Evolutionary conservation across 1,140 invertebrate genomes (phyloP).

Genomic region (Copidosoma floridanum): DNA sequence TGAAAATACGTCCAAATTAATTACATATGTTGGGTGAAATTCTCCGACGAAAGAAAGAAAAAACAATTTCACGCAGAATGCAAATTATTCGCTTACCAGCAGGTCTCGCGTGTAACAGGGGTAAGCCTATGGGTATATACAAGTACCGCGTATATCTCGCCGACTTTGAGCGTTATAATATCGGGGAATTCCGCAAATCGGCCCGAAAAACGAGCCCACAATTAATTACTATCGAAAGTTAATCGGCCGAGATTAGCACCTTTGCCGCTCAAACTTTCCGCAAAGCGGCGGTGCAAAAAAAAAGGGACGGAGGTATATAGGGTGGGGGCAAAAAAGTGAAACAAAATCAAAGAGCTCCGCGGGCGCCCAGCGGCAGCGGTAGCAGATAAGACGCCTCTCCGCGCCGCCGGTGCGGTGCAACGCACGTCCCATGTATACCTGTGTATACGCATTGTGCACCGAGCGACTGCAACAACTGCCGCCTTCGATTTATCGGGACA

Average conservation of each 20-base stretch:
- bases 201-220: too few species aligned
- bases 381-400: not conserved
- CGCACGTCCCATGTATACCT: not conserved
- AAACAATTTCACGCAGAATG: too few species aligned
- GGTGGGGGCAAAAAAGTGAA: too few species aligned
- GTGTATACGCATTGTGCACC: too few species aligned
- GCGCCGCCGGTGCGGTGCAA: not conserved
- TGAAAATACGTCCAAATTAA: too few species aligned
- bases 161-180: not conserved
- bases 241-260: slow-evolving; percentile 39
- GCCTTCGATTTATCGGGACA: slow-evolving; percentile 43
- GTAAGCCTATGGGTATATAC: too few species aligned
- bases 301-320: too few species aligned
- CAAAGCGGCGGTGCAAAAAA: too few species aligned
- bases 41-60: too few species aligned
- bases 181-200: not conserved
- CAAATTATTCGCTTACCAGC: too few species aligned
- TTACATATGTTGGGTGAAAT: too few species aligned
- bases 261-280: not conserved
- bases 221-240: slow-evolving; percentile 43
- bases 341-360: too few species aligned
- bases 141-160: not conserved
- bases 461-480: not conserved
- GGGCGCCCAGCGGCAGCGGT: not conserved
- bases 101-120: not conserved